phyloP scores from a whole-genome alignment of 1,140 invertebrate genomes.

The Brachionus plicatilis region DNA sequence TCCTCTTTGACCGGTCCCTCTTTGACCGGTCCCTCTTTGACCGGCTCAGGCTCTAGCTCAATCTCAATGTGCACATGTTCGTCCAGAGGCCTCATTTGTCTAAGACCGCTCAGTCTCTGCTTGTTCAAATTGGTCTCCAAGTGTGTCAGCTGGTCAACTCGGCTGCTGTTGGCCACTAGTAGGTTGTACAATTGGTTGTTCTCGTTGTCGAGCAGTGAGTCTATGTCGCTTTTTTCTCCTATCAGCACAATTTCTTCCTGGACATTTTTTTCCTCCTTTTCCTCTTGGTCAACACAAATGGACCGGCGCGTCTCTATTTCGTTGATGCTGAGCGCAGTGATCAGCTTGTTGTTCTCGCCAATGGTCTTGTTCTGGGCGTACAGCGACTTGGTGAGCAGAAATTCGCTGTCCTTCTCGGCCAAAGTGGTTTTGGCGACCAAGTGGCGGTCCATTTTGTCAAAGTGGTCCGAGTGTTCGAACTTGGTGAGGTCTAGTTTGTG shows the following conservation, averaged over 20 bases:
- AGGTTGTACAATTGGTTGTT: slow-evolving; percentile 39
- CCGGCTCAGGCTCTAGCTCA: background rate
- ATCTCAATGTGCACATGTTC: background rate
- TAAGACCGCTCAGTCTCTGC: background rate
- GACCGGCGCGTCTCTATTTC: slow-evolving; percentile 17
- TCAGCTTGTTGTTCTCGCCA: background rate
- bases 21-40: background rate
- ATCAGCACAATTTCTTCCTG: slow-evolving; percentile 39
- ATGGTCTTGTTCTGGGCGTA: slow-evolving; percentile 19
- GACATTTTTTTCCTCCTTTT: background rate
- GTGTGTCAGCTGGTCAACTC: background rate
- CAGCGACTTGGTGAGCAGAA: background rate
- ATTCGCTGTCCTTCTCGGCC: background rate
- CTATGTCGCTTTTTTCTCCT: slow-evolving; percentile 30
- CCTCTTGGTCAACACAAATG: background rate
- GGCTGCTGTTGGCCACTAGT: background rate
- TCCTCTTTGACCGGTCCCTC: background rate
- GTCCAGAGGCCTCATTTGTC: background rate
- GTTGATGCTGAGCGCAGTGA: slow-evolving; percentile 31
- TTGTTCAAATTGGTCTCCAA: slow-evolving; percentile 7
- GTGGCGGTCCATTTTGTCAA: background rate
- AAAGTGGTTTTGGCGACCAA: background rate
- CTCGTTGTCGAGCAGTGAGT: background rate
- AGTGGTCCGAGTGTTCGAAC: background rate
- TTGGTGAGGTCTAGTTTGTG: background rate